These are phyloP conservation scores for Spodoptera frugiperda DNA, from an alignment of 1,140 invertebrate species.

Conservation along the genomic window DNA sequence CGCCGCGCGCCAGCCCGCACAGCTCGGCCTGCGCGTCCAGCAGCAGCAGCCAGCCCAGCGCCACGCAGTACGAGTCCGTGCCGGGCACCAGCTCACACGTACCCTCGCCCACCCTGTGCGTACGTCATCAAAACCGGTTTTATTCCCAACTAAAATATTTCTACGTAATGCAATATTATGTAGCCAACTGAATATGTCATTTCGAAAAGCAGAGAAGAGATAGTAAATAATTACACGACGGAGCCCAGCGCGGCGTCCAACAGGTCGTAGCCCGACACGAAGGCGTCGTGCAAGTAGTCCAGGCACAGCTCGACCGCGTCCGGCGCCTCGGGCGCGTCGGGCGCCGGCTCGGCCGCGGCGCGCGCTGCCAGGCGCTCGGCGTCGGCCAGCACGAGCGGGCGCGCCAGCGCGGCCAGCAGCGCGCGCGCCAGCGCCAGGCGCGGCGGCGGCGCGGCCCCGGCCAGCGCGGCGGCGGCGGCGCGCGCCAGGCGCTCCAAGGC, in stretches of 20 bases:
- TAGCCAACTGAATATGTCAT: background rate
- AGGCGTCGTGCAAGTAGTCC: constrained; percentile 44
- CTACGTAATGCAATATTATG: too few relatives aligned
- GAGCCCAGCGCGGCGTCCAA: constrained; percentile 53
- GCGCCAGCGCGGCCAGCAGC: constrained; percentile 1
- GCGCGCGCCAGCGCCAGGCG: constrained; percentile 23
- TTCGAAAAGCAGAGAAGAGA: background rate
- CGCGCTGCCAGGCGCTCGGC: constrained; percentile 52
- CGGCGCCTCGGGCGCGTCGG: constrained; percentile 42
- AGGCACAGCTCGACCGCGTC: constrained; percentile 51
- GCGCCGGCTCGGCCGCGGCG: constrained; percentile 20
- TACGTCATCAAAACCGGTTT: too few relatives aligned
- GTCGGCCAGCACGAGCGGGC: constrained; percentile 60
- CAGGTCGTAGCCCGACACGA: constrained; percentile 51
- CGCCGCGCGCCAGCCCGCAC: constrained; percentile 49
- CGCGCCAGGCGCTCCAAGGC: background rate
- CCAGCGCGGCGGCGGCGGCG: constrained; percentile 9
- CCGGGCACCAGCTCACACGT: constrained; percentile 57
- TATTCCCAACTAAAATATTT: too few relatives aligned
- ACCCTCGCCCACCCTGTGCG: constrained; percentile 57
- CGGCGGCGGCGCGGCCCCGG: background rate
- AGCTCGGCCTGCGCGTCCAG: constrained; percentile 30
- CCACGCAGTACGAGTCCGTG: constrained; percentile 55
- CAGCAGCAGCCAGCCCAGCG: constrained; percentile 60
- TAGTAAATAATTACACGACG: constrained; percentile 51